A percentile compares a stretch with the other conserved stretches of the same genome.
These are phyloP conservation scores for Rhamnusium bicolor DNA, from an alignment of 2,888 invertebrate genomes.

Conservation along the genomic window DNA sequence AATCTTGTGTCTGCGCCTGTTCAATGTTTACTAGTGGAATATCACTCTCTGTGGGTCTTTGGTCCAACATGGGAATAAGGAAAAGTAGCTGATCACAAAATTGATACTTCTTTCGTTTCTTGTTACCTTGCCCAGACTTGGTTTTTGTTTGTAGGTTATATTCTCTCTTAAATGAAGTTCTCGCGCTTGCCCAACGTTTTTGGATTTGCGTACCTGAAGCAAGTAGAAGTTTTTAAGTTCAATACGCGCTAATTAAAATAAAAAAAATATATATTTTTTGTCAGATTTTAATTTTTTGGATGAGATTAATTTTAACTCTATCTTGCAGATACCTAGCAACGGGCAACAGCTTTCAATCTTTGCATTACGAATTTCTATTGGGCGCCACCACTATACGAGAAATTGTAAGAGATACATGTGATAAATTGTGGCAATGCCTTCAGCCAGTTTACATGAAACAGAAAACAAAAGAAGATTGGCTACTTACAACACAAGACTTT, in stretches of 20 bases:
- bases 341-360: too few relatives aligned
- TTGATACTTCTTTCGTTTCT: conserved; percentile 1
- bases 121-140: background rate
- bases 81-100: conserved; percentile 1
- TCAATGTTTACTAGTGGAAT: background rate
- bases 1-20: conserved; percentile 1
- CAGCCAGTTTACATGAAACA: too few relatives aligned
- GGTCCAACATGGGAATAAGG: background rate
- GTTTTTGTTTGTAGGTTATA: conserved; percentile 5
- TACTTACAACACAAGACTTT: too few relatives aligned
- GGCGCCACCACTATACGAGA: too few relatives aligned
- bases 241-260: conserved; percentile 5
- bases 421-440: too few relatives aligned
- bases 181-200: conserved; percentile 7
- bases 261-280: too few relatives aligned
- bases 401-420: too few relatives aligned
- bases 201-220: conserved; percentile 1
- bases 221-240: conserved; percentile 9
- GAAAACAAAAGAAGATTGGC: too few relatives aligned
- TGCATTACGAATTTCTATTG: too few relatives aligned
- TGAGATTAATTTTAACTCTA: background rate
- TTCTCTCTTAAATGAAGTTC: conserved; percentile 5
- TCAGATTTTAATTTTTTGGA: conserved; percentile 1
- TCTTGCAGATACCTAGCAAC: too few relatives aligned
- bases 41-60: background rate